Conservation (phyloP, 2,888 invertebrate genomes). For the Andrena camellia region DNA sequence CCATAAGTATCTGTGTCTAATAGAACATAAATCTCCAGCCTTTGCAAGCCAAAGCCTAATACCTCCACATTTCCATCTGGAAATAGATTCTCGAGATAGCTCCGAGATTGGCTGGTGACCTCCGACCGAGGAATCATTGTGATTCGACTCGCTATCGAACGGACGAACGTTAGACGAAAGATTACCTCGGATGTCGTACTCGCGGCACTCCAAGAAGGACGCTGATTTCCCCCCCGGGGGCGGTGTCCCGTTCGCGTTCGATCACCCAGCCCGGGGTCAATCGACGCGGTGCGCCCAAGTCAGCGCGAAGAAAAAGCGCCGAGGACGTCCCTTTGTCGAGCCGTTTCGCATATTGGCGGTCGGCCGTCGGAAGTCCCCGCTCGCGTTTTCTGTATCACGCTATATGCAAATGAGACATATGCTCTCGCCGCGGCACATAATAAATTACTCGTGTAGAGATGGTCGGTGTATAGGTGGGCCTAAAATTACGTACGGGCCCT, state of each 20-base stretch:
- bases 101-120: too few relatives aligned
- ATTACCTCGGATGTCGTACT: too few relatives aligned
- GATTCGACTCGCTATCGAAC: not conserved
- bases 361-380: slow-evolving; percentile 71
- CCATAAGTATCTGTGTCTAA: not conserved
- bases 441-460: slow-evolving; percentile 78
- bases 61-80: not conserved
- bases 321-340: slow-evolving; percentile 60
- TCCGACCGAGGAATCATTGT: not conserved
- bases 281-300: not conserved
- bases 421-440: slow-evolving; percentile 75
- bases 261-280: slow-evolving; percentile 1
- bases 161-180: too few relatives aligned
- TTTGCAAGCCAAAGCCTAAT: not conserved
- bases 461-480: slow-evolving; percentile 76
- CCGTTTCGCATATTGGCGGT: slow-evolving; percentile 66
- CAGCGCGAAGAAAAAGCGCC: slow-evolving; percentile 10
- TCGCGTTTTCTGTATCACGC: slow-evolving; percentile 77
- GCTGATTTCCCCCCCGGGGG: too few relatives aligned
- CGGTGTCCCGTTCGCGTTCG: not conserved
- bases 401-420: slow-evolving; percentile 81
- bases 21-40: too few relatives aligned
- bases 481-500: slow-evolving; percentile 74
- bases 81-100: too few relatives aligned
- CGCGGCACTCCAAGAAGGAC: too few relatives aligned